A percentile compares a stretch with the other conserved stretches of the same genome.
Evolutionary conservation across 2,797 vertebrate genomes (phyloP).

Genomic region (Helicolenus hilgendorfi): DNA sequence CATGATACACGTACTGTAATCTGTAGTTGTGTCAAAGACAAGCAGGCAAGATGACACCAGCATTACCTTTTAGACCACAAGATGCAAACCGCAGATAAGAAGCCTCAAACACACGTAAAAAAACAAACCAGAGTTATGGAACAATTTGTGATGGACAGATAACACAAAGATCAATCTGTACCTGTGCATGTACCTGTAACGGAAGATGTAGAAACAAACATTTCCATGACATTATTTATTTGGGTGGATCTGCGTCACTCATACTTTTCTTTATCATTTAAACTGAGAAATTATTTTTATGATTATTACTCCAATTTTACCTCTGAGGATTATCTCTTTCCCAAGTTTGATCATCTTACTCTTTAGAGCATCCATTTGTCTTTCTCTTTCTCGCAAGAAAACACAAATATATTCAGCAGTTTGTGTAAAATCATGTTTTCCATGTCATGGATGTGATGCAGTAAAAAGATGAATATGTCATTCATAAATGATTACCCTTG

Average conservation of each 20-base stretch:
- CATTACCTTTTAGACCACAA: background rate
- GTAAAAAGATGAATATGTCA: background rate
- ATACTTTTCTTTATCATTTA: background rate
- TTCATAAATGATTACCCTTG: background rate
- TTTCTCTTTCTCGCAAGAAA: background rate
- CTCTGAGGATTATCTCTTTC: background rate
- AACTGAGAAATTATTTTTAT: background rate
- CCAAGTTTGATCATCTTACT: background rate
- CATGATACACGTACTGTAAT: background rate
- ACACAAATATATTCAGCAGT: background rate
- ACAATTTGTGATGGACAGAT: constrained; percentile 36
- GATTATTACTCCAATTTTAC: background rate
- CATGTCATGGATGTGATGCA: background rate
- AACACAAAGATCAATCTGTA: constrained; percentile 31
- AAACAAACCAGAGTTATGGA: background rate
- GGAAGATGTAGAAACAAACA: constrained; percentile 7
- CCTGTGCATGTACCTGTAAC: background rate
- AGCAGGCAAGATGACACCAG: constrained; percentile 25
- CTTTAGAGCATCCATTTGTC: background rate
- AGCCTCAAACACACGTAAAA: background rate
- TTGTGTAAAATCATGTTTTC: background rate
- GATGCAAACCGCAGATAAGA: constrained; percentile 43
- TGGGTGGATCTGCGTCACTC: background rate
- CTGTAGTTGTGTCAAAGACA: constrained; percentile 7
- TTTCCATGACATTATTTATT: background rate